Base-by-base conservation (phyloP, 2,888 invertebrate genomes). In the Lasioglossum marginatum region DNA sequence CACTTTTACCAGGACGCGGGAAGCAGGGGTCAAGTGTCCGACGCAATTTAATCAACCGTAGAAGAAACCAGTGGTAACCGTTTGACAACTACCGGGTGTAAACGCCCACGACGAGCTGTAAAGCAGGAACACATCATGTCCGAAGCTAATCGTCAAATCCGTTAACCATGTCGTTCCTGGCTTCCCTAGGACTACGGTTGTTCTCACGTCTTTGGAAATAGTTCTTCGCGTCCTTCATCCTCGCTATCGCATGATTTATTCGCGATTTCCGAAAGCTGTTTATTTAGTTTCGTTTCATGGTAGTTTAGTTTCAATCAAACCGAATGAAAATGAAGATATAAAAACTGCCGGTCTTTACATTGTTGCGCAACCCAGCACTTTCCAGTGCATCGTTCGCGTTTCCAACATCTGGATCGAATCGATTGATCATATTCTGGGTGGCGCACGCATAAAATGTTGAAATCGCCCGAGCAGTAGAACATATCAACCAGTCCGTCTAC, bases 31-130 rank as follows among this genome's bases (percentile, higher is more conserved):
- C 86, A 84, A 86, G 79, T 88, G 82, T 77, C 68, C 68, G 73
- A 27, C n/a, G 60, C 77, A 73, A 83, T 84, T 88, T 78, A 88
- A 89, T 88, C 86, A 86, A 89, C 27, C 78, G 83, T 83, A 68
- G 31, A 89, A 81, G 79, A 88, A 27, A 84, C 70, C 73, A 74
- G 87, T 81, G 82, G 63, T 81, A 81, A 80, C 73, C 75, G 86
- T 87, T 87, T 84, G 87, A 88, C 84, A 83, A 87, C 86, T 88
- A 87, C 84, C 87, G 87, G 82, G 83, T 87, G 87, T 88, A 88
- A 75, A 92, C 92, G 89, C 91, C 89, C 85, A 92, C 90, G 77
- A 82, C 63, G 16, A 82, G 70, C 84, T 87, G 90, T 91, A 82
- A 84, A 88, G 85, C 88, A 82, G 74, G 81, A 85, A 83, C 77